Evolutionary conservation across 2,888 invertebrate genomes (phyloP), one percentile per base, ranked within the genome.

Genomic region (Lasioglossum morio): DNA sequence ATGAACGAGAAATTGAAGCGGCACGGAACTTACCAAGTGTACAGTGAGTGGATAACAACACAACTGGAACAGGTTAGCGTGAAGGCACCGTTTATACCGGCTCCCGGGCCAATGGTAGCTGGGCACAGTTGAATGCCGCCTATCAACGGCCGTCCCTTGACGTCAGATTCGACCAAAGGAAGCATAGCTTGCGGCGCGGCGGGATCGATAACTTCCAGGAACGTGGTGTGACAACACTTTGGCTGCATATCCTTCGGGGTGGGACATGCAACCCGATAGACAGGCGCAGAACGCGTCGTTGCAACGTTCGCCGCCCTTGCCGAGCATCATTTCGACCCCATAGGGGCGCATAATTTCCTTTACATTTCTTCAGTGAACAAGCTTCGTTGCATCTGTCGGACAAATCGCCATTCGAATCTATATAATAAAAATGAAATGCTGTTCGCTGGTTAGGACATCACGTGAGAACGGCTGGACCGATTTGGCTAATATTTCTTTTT

Each of bases 1-100:
- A 5, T 10, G 10, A 3, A 53, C 3, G 48, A 27, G 72, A 76
- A 76, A 75, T 10, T 10, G 23, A 60, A 46, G 23, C 4, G 63
- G 37, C 34, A n/a, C 27, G 37, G 37, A 88, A 94, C 94, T 94
- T 92, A 94, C 94, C 94, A 94, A 94, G 94, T 93, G 91, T 93
- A 91, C 93, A 91, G 93, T 92, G 91, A 91, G 91, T 92, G 92
- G 85, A 90, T 91, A 94, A 93, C 91, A 92, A 94, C 92, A 94
- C 93, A 93, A 94, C 94, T 94, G 94, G 91, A 93, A 91, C 91
- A 86, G 88, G 89, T 90, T 88, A 87, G 86, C 84, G 89, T 87
- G 91, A 90, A 88, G 90, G 90, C 91, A 88, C 79, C 90, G 93
- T 92, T 94, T 94, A 93, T 94, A 94, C 90, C 91, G 91, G 87